phyloP scores from a whole-genome alignment of 2,113 vertebrate species.

The Corydoras sp. region DNA sequence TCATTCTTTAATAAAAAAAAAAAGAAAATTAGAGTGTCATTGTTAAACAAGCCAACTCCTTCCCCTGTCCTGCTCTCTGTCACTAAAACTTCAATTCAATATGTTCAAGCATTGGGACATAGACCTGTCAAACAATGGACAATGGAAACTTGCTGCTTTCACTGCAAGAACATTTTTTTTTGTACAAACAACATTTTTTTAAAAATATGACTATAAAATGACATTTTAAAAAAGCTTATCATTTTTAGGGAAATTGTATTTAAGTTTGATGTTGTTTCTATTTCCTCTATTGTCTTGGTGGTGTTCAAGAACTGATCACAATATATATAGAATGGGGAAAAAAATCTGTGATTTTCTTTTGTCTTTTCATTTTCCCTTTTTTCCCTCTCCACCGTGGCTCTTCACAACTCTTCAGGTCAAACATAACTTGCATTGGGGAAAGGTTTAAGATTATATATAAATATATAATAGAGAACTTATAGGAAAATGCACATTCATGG shows the following conservation, averaged over 20 bases:
- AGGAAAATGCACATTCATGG: conserved; percentile 99
- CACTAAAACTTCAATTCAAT: conserved; percentile 51
- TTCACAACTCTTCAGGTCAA: conserved; percentile 98
- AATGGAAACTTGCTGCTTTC: conserved; percentile 78
- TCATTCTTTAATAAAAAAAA: conserved; percentile 59
- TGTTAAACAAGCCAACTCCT: conserved; percentile 66
- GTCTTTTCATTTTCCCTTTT: conserved; percentile 73
- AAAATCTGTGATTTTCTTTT: conserved; percentile 77
- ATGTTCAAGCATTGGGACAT: conserved; percentile 51
- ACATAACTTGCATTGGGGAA: conserved; percentile 96
- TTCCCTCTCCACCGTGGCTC: conserved; percentile 80
- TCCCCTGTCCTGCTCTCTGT: conserved; percentile 50
- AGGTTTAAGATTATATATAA: conserved; percentile 98
- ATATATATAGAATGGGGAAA: conserved; percentile 70
- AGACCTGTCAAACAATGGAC: conserved; percentile 78
- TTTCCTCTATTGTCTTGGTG: conserved; percentile 86
- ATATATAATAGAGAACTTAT: conserved; percentile 91
- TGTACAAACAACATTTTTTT: conserved; percentile 81
- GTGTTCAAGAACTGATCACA: conserved; percentile 89
- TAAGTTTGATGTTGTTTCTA: conserved; percentile 76
- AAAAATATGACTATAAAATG: conserved; percentile 83
- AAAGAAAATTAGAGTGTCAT: conserved; percentile 58
- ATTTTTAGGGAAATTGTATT: conserved; percentile 91
- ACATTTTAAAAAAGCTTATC: conserved; percentile 77
- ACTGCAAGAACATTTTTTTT: conserved; percentile 79